These are phyloP conservation scores for Geopemphigus sp. DNA, from an alignment of 1,140 invertebrate genomes.

Conservation along the genomic window DNA sequence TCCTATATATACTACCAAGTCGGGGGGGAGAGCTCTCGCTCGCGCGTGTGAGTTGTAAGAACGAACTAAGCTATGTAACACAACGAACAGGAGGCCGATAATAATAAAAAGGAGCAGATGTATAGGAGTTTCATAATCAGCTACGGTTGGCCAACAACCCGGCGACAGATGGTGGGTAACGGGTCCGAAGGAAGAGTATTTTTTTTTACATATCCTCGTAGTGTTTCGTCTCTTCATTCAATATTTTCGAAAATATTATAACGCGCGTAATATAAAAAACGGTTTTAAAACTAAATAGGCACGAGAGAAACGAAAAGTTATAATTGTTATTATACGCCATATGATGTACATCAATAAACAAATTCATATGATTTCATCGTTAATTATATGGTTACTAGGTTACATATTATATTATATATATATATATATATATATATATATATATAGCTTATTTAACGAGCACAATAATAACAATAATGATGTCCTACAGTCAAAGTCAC, in stretches of 20 bases:
- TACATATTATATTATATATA: too few relatives aligned
- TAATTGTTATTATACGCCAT: too few relatives aligned
- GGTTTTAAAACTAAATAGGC: too few relatives aligned
- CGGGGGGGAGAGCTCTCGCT: neutral
- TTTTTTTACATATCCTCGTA: slow-evolving; percentile 29
- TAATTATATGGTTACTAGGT: too few relatives aligned
- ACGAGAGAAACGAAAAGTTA: too few relatives aligned
- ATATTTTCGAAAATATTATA: slow-evolving; percentile 27
- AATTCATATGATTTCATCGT: too few relatives aligned
- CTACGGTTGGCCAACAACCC: slow-evolving; percentile 48
- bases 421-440: too few relatives aligned
- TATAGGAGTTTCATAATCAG: slow-evolving; percentile 46
- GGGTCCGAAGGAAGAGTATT: slow-evolving; percentile 37
- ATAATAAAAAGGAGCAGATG: slow-evolving; percentile 50
- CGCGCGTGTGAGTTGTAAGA: slow-evolving; percentile 36
- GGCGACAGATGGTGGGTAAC: slow-evolving; percentile 37
- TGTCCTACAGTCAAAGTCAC: too few relatives aligned
- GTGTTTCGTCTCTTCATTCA: slow-evolving; percentile 42
- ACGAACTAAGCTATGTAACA: slow-evolving; percentile 36
- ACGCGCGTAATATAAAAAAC: too few relatives aligned
- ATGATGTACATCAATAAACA: too few relatives aligned
- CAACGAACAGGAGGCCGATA: slow-evolving; percentile 40
- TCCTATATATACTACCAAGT: neutral
- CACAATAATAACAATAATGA: too few relatives aligned
- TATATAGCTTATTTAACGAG: too few relatives aligned